phyloP scores from a whole-genome alignment of 2,113 vertebrate species.

The Phainopepla nitens region DNA sequence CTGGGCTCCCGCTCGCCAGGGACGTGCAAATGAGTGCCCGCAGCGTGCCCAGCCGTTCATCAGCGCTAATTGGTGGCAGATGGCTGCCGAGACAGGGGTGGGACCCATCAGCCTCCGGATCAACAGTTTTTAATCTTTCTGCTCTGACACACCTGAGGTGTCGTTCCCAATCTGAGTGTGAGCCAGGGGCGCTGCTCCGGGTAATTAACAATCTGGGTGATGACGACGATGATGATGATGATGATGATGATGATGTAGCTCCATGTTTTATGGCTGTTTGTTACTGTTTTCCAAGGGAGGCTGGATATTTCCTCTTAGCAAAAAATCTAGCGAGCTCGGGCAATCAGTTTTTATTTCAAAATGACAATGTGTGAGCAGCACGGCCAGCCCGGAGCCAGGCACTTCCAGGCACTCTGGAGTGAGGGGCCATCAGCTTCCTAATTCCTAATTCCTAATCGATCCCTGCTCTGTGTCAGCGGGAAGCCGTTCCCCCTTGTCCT shows the following conservation, averaged over 20 bases:
- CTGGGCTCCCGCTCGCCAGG: rapidly evolving
- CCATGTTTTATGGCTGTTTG: neutral
- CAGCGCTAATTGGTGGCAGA: neutral
- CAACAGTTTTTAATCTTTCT: neutral
- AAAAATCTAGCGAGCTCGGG: neutral
- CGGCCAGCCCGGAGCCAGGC: neutral
- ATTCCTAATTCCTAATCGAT: neutral
- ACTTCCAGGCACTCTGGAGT: neutral
- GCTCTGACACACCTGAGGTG: neutral
- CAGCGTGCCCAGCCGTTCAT: neutral
- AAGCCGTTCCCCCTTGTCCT: neutral
- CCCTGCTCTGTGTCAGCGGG: neutral
- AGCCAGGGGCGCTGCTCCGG: neutral
- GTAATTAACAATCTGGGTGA: neutral
- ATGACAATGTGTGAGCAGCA: neutral
- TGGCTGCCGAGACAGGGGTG: neutral
- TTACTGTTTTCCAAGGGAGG: neutral
- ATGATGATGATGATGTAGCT: neutral
- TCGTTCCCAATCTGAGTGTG: neutral
- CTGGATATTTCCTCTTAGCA: neutral
- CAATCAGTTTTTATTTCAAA: neutral
- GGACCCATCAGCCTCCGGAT: neutral
- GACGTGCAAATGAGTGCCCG: neutral
- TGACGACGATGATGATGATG: neutral
- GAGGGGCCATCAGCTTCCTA: neutral